These are phyloP conservation scores for Nilaparvata lugens DNA, from an alignment of 1,140 invertebrate species.

Conservation along the genomic window DNA sequence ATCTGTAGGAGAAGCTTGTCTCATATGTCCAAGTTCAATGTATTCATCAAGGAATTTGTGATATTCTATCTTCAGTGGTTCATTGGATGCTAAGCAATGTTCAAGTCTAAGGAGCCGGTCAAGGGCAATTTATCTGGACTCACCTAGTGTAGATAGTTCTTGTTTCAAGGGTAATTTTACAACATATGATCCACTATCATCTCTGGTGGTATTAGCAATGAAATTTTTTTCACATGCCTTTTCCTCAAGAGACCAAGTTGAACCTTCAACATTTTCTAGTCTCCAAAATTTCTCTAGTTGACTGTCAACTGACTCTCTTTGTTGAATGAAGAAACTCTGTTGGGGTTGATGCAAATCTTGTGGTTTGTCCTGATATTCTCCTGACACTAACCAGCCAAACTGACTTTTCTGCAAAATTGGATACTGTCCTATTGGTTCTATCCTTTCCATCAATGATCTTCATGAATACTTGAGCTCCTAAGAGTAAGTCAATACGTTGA, in stretches of 20 bases:
- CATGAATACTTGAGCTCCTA: background rate
- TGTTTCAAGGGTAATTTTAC: constrained; percentile 16
- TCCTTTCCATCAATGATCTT: background rate
- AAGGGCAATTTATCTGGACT: background rate
- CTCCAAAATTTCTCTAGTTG: constrained; percentile 6
- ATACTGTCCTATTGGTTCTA: background rate
- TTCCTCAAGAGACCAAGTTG: constrained; percentile 6
- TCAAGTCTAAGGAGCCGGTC: constrained; percentile 1
- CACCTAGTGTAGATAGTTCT: background rate
- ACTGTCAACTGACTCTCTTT: background rate
- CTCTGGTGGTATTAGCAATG: background rate
- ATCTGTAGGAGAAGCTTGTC: background rate
- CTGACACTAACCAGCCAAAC: background rate
- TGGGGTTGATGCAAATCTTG: background rate
- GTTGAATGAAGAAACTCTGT: background rate
- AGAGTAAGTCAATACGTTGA: background rate
- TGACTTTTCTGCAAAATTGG: background rate
- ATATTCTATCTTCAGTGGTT: constrained; percentile 2
- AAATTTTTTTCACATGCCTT: constrained; percentile 5
- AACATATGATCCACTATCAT: constrained; percentile 5
- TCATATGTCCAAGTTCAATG: constrained; percentile 10
- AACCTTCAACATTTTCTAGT: background rate
- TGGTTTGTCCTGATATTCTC: background rate
- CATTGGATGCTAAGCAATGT: background rate
- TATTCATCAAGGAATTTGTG: constrained; percentile 7